Percentiles rank a stretch among this genome's conserved stretches.
Conservation (phyloP, 2,888 invertebrate genomes). For the Acanthacorydalis orientalis region DNA sequence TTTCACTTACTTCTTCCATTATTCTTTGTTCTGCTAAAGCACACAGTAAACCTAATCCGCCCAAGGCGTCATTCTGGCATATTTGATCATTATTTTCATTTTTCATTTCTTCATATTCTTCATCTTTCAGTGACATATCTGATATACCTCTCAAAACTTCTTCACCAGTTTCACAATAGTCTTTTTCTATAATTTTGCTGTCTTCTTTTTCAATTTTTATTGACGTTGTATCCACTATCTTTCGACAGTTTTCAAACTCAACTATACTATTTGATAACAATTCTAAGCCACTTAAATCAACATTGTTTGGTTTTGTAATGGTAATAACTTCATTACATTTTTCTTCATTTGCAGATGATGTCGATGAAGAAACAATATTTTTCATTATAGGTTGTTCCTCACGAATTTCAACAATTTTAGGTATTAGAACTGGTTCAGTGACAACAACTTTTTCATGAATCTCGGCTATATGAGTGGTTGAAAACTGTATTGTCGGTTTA, state of each 20-base stretch:
- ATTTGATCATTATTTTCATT: constrained; percentile 6
- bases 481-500: not conserved
- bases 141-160: constrained; percentile 13
- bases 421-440: constrained; percentile 11
- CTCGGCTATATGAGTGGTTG: not conserved
- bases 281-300: constrained; percentile 67
- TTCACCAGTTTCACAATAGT: constrained; percentile 8
- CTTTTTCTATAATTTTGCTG: constrained; percentile 5
- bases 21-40: constrained; percentile 73
- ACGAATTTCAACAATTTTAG: constrained; percentile 9
- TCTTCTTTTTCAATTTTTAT: constrained; percentile 13
- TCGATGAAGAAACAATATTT: not conserved
- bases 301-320: constrained; percentile 17
- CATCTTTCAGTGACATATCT: constrained; percentile 15
- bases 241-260: constrained; percentile 43
- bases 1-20: constrained; percentile 49
- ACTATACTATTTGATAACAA: constrained; percentile 72
- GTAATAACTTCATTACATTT: not conserved
- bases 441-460: not conserved
- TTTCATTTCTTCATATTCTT: constrained; percentile 28
- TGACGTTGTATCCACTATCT: constrained; percentile 19
- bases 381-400: not conserved
- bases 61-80: constrained; percentile 29
- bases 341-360: not conserved
- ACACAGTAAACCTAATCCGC: constrained; percentile 58